Evolutionary conservation across 2,797 vertebrate genomes (phyloP), one percentile per base, ranked within the genome.

Genomic region (Apogon talboti): DNA sequence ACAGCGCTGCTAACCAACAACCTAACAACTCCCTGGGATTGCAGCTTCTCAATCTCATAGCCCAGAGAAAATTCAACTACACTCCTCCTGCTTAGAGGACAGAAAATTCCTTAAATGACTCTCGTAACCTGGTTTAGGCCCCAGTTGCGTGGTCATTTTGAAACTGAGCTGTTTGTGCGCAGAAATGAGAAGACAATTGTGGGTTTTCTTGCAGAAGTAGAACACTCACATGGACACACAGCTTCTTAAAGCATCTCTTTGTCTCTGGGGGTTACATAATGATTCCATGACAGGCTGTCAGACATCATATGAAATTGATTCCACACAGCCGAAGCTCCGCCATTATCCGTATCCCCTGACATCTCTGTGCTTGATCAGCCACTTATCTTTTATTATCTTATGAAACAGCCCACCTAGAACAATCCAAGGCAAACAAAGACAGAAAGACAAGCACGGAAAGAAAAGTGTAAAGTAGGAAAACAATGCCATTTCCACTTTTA

Each of bases 221-320:
- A 74, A 67, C 45, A 50, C 48, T 12, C 51, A 38, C 48, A 75
- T 35, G 48, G 11, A 51, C 51, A 60, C 48, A 51, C 30, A 50
- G 67, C 47, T 49, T 65, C 66, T 82, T 89, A 71, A 90, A 83
- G 76, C 71, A 45, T 82, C 56, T 76, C 87, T 88, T 90, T 90
- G 88, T 92, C 76, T 83, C 78, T n/a, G 37, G 64, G 70, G 82
- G 44, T 78, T 84, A 73, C 58, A 51, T 83, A 87, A 89, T 88
- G 83, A 84, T 83, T 89, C 83, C 66, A 67, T 79, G 83, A 85
- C 69, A 88, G 79, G 55, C 57, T 82, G 84, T 85, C 79, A 74
- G 50, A 86, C 70, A 81, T 88, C 85, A 81, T 83, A 82, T 88
- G 79, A 88, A 90, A 91, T 74, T 78, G 88, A 86, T 87, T 81